Evolutionary conservation across 1,140 invertebrate genomes (phyloP).

Genomic region (Heliconius melpomene): DNA sequence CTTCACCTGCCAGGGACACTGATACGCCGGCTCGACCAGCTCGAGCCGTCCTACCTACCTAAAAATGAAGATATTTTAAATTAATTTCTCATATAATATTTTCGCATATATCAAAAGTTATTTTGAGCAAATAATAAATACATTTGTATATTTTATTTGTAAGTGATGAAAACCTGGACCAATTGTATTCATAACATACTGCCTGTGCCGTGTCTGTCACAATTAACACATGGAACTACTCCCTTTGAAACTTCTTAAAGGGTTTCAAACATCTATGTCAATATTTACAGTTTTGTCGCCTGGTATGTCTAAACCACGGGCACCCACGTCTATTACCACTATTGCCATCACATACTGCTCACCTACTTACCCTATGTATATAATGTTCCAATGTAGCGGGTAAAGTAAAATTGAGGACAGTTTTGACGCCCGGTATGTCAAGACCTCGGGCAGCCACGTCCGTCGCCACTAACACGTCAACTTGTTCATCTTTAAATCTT

Average conservation of each 20-base stretch:
- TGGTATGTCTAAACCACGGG: constrained; percentile 97
- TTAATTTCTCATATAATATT: neutral
- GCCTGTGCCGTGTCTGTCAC: no score
- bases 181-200: no score
- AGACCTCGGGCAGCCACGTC: constrained; percentile 98
- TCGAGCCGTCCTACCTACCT: constrained; percentile 96
- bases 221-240: no score
- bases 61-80: neutral
- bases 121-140: no score
- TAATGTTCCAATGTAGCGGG: constrained; percentile 97
- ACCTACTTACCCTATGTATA: constrained; percentile 88
- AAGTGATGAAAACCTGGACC: no score
- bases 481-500: constrained; percentile 93
- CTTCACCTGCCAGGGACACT: constrained; percentile 96
- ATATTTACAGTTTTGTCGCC: constrained; percentile 95
- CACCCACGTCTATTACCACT: constrained; percentile 97
- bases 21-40: constrained; percentile 95
- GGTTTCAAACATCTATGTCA: no score
- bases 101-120: no score
- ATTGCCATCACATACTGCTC: constrained; percentile 62
- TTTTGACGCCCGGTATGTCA: constrained; percentile 97
- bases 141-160: no score
- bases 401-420: constrained; percentile 98
- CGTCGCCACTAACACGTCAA: constrained; percentile 96
- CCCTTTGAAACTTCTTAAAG: no score